These are phyloP conservation scores for Neocloeon triangulifer DNA, from an alignment of 1,140 invertebrate genomes.

Conservation along the genomic window DNA sequence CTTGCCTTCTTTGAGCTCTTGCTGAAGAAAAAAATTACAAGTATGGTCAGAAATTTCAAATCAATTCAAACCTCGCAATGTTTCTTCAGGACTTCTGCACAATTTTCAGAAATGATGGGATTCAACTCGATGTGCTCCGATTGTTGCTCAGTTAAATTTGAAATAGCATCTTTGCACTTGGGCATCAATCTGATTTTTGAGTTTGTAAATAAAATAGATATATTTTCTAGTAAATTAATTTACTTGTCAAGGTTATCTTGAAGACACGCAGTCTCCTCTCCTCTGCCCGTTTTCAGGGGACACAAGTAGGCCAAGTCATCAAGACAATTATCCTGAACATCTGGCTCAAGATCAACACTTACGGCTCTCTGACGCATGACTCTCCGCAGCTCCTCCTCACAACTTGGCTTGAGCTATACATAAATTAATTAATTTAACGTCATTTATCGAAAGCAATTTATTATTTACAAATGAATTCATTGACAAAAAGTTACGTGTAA, in stretches of 20 bases:
- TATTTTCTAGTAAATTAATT: conserved; percentile 9
- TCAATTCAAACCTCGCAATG: conserved; percentile 37
- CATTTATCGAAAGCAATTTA: too few relatives aligned
- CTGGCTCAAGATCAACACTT: conserved; percentile 79
- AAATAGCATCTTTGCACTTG: conserved; percentile 47
- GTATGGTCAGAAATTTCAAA: conserved; percentile 5
- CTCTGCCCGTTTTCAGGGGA: conserved; percentile 56
- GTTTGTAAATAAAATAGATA: too few relatives aligned
- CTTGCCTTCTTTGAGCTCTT: conserved; percentile 37
- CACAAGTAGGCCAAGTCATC: conserved; percentile 65
- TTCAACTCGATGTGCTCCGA: conserved; percentile 69
- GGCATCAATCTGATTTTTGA: conserved; percentile 17
- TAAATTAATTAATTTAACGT: too few relatives aligned
- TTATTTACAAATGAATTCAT: too few relatives aligned
- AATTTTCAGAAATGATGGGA: conserved; percentile 58
- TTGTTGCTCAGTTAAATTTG: conserved; percentile 78
- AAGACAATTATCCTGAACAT: conserved; percentile 78
- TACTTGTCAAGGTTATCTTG: conserved; percentile 69
- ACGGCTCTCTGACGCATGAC: conserved; percentile 82
- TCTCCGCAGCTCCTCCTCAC: conserved; percentile 52
- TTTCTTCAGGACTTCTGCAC: conserved; percentile 57
- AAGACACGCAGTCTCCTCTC: conserved; percentile 77
- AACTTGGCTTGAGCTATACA: too few relatives aligned
- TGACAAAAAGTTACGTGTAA: too few relatives aligned
- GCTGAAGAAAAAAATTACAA: conserved; percentile 10